These are phyloP conservation scores for Halocynthia roretzi DNA, from an alignment of 23 tunicate species.

Conservation along the genomic window DNA sequence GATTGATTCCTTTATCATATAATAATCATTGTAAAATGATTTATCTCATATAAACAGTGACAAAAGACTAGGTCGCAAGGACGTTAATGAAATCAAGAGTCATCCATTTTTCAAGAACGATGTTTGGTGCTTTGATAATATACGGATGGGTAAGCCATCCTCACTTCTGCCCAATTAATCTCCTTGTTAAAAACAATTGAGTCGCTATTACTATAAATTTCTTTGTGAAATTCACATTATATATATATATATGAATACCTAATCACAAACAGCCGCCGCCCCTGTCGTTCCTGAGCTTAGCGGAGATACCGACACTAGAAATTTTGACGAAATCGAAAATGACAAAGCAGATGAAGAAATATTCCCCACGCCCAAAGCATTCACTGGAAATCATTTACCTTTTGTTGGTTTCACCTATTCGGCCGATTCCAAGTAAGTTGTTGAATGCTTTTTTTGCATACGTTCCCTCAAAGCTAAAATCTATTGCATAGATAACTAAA, in stretches of 20 bases:
- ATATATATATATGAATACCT: too few species aligned
- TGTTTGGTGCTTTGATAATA: conserved; percentile 76
- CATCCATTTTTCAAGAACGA: conserved; percentile 87
- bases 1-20: not conserved
- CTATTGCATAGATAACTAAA: not conserved
- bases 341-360: conserved; percentile 51
- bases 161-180: not conserved
- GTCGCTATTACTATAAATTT: too few species aligned
- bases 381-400: conserved; percentile 91
- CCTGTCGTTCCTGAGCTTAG: conserved; percentile 83
- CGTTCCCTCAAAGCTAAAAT: too few species aligned
- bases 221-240: too few species aligned
- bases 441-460: not conserved
- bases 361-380: conserved; percentile 88
- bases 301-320: conserved; percentile 94
- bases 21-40: not conserved
- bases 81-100: conserved; percentile 73
- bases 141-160: conserved; percentile 55
- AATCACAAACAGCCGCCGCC: conserved; percentile 52
- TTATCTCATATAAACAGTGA: conserved; percentile 14
- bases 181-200: not conserved
- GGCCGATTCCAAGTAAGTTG: conserved; percentile 62
- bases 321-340: conserved; percentile 94
- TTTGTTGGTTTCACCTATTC: conserved; percentile 95
- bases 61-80: conserved; percentile 66